Percentiles rank a stretch among this genome's conserved stretches.
Conservation (phyloP, 2,797 vertebrate species). For the Glossophaga mutica region DNA sequence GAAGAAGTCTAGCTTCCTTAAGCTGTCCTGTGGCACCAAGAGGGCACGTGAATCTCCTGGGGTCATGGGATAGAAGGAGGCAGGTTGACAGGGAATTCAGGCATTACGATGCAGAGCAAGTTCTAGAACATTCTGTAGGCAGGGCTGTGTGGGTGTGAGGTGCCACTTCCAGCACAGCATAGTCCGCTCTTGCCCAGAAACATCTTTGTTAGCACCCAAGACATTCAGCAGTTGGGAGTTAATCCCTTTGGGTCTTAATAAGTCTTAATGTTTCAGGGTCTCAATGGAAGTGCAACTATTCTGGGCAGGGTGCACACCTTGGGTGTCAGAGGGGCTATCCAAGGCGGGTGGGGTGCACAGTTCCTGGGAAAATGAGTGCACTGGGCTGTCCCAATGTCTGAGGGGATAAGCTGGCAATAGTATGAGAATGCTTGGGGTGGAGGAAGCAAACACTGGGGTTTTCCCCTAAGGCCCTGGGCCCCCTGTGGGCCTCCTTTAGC, state of each 20-base stretch:
- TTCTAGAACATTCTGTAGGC: background rate
- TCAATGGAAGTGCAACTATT: background rate
- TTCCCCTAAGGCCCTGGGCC: background rate
- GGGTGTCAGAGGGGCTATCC: background rate
- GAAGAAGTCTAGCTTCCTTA: background rate
- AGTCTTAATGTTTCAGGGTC: background rate
- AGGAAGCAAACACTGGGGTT: background rate
- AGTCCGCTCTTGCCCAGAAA: background rate
- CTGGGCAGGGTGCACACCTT: background rate
- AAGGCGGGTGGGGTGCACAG: background rate
- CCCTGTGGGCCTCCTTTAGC: background rate
- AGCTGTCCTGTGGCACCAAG: background rate
- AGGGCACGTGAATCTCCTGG: no score
- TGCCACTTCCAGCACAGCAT: background rate
- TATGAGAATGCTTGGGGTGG: accelerated
- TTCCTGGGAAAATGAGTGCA: background rate
- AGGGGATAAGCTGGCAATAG: background rate
- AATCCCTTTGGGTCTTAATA: background rate
- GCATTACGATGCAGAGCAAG: accelerated
- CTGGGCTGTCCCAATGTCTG: background rate
- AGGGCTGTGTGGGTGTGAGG: accelerated
- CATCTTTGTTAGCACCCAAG: background rate
- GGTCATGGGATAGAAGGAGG: background rate
- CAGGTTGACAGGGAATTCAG: background rate
- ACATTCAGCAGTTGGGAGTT: background rate